Evolutionary conservation across 2,888 invertebrate genomes (phyloP).

Genomic region (Watsonalla cultraria): DNA sequence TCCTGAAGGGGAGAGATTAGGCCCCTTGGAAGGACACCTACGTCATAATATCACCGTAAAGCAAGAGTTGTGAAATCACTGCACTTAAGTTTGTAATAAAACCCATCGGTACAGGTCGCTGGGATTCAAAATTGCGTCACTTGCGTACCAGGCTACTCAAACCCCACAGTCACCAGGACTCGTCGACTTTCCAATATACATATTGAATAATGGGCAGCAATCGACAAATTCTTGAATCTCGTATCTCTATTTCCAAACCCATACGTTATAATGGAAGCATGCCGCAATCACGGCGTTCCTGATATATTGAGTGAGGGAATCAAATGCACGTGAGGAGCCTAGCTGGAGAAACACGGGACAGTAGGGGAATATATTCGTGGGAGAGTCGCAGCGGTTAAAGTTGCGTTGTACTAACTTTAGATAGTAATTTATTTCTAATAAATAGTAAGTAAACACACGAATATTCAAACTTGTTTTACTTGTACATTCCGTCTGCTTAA

Average conservation of each 20-base stretch:
- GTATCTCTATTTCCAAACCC: constrained; percentile 35
- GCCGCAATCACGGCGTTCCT: constrained; percentile 49
- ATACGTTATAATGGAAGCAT: constrained; percentile 49
- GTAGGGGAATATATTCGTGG: constrained; percentile 9
- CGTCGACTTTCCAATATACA: too few species aligned
- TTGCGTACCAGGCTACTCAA: too few species aligned
- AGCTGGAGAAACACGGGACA: constrained; percentile 7
- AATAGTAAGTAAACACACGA: too few species aligned
- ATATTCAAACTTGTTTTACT: background rate
- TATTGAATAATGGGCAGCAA: constrained; percentile 26
- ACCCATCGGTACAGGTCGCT: constrained; percentile 9
- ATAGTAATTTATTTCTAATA: too few species aligned
- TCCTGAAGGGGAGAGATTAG: too few species aligned
- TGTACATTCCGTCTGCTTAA: too few species aligned
- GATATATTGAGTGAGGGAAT: constrained; percentile 42
- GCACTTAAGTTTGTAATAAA: background rate
- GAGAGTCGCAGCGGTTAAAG: constrained; percentile 1
- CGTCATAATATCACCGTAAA: too few species aligned
- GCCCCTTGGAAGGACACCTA: too few species aligned
- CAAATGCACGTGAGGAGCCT: constrained; percentile 35
- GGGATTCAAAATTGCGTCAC: too few species aligned
- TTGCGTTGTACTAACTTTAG: background rate
- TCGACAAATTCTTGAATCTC: constrained; percentile 16
- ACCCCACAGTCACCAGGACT: background rate
- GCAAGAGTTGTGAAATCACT: too few species aligned